Evolutionary conservation across 2,113 vertebrate species (phyloP).

Genomic region (Mus musculus): DNA sequence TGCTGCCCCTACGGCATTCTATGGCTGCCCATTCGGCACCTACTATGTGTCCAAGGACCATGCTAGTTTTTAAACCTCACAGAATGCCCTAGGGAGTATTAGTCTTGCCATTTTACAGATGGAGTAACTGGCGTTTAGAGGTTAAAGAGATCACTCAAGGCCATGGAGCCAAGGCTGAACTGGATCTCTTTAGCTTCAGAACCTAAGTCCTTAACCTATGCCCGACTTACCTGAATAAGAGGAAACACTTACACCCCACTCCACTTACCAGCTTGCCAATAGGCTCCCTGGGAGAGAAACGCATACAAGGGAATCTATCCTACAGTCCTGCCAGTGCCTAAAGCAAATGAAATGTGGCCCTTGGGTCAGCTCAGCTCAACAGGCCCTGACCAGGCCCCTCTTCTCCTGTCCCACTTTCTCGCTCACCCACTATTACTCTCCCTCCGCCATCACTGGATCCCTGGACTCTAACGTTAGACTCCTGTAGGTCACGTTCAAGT

Average conservation of each 20-base stretch:
- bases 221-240: not conserved
- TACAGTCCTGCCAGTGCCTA: not conserved
- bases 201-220: not conserved
- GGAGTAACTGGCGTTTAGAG: not conserved
- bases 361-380: not conserved
- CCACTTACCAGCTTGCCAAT: not conserved
- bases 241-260: not conserved
- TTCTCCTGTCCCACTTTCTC: not conserved
- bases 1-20: no score
- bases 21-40: not conserved
- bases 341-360: not conserved
- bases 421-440: not conserved
- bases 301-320: not conserved
- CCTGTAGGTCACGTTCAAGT: not conserved
- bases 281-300: not conserved
- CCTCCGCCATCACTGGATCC: not conserved
- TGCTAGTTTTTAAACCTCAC: not conserved
- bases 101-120: not conserved
- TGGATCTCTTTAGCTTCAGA: not conserved
- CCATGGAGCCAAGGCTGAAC: not conserved
- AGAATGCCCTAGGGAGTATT: not conserved
- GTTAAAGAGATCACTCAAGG: not conserved
- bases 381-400: not conserved
- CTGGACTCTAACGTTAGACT: not conserved
- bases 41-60: not conserved